These are phyloP conservation scores for Eumaeus atala DNA, from an alignment of 1,140 invertebrate genomes.

Conservation along the genomic window DNA sequence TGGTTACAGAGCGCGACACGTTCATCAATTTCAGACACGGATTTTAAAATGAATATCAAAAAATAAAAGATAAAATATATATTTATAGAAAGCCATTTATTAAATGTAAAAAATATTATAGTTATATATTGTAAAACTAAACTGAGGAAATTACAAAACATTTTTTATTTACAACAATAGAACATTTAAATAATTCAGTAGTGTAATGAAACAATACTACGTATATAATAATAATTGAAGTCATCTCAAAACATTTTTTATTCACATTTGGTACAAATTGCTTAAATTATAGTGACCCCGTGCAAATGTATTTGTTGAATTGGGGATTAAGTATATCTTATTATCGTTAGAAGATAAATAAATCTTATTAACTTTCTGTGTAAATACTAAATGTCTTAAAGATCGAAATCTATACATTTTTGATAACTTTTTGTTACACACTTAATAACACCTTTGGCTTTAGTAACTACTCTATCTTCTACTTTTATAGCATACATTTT, in stretches of 20 bases:
- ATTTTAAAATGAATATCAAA: not conserved
- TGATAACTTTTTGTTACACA: slow-evolving; percentile 25
- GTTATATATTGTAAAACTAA: too few relatives aligned
- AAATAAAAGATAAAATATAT: not conserved
- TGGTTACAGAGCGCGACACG: too few relatives aligned
- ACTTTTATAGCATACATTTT: slow-evolving; percentile 35
- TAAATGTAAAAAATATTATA: not conserved
- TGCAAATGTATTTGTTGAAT: slow-evolving; percentile 21
- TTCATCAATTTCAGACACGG: too few relatives aligned
- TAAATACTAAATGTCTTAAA: slow-evolving; percentile 30
- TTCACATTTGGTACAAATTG: not conserved
- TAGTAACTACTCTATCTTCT: slow-evolving; percentile 17
- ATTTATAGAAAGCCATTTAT: not conserved
- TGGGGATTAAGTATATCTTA: slow-evolving; percentile 20
- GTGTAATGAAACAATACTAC: too few relatives aligned
- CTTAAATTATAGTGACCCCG: slow-evolving; percentile 24
- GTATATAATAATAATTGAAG: too few relatives aligned
- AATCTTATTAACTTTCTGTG: slow-evolving; percentile 31
- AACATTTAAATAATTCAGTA: too few relatives aligned
- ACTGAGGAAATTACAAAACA: not conserved
- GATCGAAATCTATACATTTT: too few relatives aligned
- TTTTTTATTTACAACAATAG: not conserved
- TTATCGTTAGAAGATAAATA: slow-evolving; percentile 21
- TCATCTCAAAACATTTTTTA: too few relatives aligned
- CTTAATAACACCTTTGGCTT: slow-evolving; percentile 29